Conservation (phyloP, 2,888 invertebrate species). For the Pemphredon lugubris region DNA sequence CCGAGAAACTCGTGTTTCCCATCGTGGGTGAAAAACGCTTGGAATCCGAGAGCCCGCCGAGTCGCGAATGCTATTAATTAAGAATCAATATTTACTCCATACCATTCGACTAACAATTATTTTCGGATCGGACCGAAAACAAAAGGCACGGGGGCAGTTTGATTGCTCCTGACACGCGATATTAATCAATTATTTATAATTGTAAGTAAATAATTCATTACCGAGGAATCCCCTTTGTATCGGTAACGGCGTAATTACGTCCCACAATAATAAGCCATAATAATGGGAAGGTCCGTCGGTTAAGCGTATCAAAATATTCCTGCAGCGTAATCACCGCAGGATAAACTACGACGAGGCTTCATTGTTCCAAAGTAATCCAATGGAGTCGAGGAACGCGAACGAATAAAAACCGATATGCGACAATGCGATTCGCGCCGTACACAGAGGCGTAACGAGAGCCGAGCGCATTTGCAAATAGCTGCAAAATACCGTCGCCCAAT, state of each 20-base stretch:
- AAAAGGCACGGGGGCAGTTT: background rate
- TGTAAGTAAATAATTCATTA: background rate
- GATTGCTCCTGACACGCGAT: background rate
- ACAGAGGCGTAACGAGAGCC: no score
- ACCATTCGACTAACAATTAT: no score
- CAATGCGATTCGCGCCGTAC: background rate
- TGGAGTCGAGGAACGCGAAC: constrained; percentile 12
- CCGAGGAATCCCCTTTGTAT: background rate
- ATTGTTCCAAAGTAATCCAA: constrained; percentile 42
- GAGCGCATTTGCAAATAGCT: no score
- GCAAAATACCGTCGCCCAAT: no score
- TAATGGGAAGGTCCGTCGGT: constrained; percentile 31
- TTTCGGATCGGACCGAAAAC: background rate
- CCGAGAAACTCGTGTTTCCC: no score
- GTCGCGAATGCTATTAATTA: no score
- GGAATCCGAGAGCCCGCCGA: no score
- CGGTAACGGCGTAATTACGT: constrained; percentile 23
- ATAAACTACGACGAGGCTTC: constrained; percentile 41
- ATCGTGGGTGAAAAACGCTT: no score
- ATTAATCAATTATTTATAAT: no score
- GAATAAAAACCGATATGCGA: constrained; percentile 20
- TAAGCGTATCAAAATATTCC: constrained; percentile 48
- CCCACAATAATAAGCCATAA: constrained; percentile 18
- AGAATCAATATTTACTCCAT: no score
- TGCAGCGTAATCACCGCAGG: constrained; percentile 20